Base-by-base conservation (phyloP, 2,888 invertebrate genomes). In the Hyppa rectilinea region DNA sequence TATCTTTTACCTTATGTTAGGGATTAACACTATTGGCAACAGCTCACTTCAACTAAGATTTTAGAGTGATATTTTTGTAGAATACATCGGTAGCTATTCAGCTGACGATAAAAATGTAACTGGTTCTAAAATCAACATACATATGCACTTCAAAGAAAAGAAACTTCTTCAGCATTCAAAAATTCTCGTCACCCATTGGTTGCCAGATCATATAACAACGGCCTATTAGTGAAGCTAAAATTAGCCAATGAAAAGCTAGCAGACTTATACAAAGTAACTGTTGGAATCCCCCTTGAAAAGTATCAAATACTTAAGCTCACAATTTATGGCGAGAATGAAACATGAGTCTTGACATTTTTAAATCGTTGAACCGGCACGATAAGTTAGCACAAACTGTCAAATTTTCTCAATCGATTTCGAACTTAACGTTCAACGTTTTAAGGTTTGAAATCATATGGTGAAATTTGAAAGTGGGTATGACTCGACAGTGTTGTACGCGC, bases 301-400 rank as follows among this genome's bases (percentile, higher is more conserved):
- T 84, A 86, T 86, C 80, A 84, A 81, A 84, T 78, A 69, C 72
- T 78, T 82, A 84, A 81, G 71, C 67, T 71, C 75, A 83, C 81
- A 80, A 83, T 86, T 83, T 82, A 81, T 77, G 61, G 69, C 67
- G 60, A 61, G 72, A 82, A 82, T 80, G 81, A 78, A 86, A 84
- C 82, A 80, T 55, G 76, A 77, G 72, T 55, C 60, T 67, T 73
- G 72, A 71, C 67, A 78, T 76, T 85, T 80, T 45, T 76, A 73
- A 75, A 78, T 75, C 80, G 73, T 76, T 80, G 68, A 69, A 68
- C 69, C 78, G 29, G n/a, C n/a, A n/a, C n/a, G n/a, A n/a, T n/a
- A n/a, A n/a, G n/a, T n/a, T n/a, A n/a, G n/a, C n/a, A n/a, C n/a
- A n/a, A n/a, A n/a, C n/a, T n/a, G n/a, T n/a, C n/a, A n/a, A n/a